These are phyloP conservation scores for Epicauta chinensis DNA, from an alignment of 1,140 invertebrate genomes.

Conservation along the genomic window DNA sequence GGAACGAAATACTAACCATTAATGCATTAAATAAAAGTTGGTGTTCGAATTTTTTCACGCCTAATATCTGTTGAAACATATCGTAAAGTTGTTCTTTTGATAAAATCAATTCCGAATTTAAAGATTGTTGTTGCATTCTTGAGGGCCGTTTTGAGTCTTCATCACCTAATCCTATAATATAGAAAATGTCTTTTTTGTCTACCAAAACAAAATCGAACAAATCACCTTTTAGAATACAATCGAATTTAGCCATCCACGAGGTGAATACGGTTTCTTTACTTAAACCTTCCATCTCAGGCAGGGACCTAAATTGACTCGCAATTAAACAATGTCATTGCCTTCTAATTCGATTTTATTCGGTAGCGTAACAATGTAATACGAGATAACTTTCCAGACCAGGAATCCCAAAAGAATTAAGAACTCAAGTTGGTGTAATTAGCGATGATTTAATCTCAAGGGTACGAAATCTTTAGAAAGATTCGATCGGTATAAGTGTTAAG, in stretches of 20 bases:
- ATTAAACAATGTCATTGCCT: neutral
- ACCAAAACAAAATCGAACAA: neutral
- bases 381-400: too few species aligned
- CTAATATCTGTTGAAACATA: slow-evolving; percentile 99
- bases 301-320: slow-evolving; percentile 56
- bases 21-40: slow-evolving; percentile 98
- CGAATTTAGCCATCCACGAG: slow-evolving; percentile 99
- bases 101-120: slow-evolving; percentile 86
- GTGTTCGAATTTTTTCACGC: slow-evolving; percentile 99
- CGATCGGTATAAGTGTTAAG: too few species aligned
- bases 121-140: slow-evolving; percentile 76
- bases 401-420: too few species aligned
- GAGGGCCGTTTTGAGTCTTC: slow-evolving; percentile 82
- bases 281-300: slow-evolving; percentile 98
- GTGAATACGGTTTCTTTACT: slow-evolving; percentile 99
- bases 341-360: too few species aligned
- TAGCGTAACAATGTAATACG: too few species aligned
- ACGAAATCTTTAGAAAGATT: too few species aligned
- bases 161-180: slow-evolving; percentile 50
- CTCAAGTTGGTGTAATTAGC: too few species aligned
- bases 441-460: too few species aligned
- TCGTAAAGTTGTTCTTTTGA: slow-evolving; percentile 98
- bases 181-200: neutral
- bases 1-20: slow-evolving; percentile 57
- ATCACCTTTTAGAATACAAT: slow-evolving; percentile 92